phyloP scores from a whole-genome alignment of 2,797 vertebrate genomes.

The Iguana delicatissima region DNA sequence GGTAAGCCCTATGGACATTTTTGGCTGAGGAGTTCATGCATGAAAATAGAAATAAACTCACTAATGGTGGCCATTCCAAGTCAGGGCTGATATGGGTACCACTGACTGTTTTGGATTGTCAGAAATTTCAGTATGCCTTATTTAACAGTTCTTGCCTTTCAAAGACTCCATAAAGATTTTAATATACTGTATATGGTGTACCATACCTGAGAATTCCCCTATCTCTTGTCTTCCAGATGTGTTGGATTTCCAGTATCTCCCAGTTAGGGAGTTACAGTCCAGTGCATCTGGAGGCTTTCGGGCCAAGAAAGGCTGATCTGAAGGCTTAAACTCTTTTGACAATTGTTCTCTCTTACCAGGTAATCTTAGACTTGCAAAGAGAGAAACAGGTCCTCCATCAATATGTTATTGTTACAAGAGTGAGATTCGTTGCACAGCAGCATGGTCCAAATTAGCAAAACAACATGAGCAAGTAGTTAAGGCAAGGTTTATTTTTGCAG shows the following conservation, averaged over 20 bases:
- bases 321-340: neutral
- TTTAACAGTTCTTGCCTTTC: neutral
- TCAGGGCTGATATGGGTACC: constrained; percentile 35
- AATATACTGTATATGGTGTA: neutral
- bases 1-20: constrained; percentile 59
- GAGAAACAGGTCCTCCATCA: neutral
- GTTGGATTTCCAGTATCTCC: neutral
- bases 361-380: neutral
- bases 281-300: neutral
- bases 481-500: no score
- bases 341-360: neutral
- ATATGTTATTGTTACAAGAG: neutral
- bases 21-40: constrained; percentile 29
- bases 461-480: no score
- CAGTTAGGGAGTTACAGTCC: neutral
- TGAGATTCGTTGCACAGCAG: no score
- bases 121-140: neutral
- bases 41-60: constrained; percentile 56
- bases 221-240: neutral
- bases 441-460: no score
- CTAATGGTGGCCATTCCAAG: neutral
- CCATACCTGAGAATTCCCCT: neutral
- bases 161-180: neutral
- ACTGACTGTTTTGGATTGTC: neutral
- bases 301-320: neutral